Percentiles rank a stretch among this genome's conserved stretches.
Evolutionary conservation across 2,113 vertebrate genomes (phyloP).

Genomic region (Sylvietta virens): DNA sequence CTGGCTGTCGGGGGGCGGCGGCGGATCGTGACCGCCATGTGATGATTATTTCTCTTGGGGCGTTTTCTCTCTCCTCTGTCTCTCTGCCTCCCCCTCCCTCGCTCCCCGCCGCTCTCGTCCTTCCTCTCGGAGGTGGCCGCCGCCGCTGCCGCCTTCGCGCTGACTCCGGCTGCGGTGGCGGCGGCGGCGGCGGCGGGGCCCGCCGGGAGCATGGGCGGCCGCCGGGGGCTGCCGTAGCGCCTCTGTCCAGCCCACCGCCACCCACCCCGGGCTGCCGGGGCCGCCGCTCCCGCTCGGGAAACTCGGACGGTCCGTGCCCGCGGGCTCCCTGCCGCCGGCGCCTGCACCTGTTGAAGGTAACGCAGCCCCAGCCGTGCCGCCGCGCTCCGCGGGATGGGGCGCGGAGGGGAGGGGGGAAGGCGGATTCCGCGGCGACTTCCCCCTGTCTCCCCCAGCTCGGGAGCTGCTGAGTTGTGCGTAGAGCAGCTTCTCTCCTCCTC

Average conservation of each 20-base stretch:
- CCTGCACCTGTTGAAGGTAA: slow-evolving; percentile 57
- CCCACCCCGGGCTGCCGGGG: background rate
- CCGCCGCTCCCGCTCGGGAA: background rate
- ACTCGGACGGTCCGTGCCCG: background rate
- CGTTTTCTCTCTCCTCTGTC: background rate
- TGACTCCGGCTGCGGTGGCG: background rate
- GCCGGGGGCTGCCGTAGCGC: background rate
- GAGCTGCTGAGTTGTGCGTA: background rate
- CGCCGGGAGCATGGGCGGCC: background rate
- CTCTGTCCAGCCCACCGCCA: background rate
- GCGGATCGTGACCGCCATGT: slow-evolving; percentile 37
- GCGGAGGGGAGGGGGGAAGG: background rate
- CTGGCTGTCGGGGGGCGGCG: background rate
- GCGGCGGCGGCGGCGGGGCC: background rate
- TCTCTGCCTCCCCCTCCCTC: background rate
- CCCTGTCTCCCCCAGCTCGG: background rate
- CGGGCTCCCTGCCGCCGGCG: background rate
- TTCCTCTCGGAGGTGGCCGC: slow-evolving; percentile 17
- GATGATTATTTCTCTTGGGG: slow-evolving; percentile 19
- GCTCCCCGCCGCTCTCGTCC: background rate
- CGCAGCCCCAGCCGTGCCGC: background rate
- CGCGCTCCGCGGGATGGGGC: background rate
- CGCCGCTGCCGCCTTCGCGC: background rate
- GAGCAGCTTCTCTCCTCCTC: background rate
- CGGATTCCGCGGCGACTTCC: background rate